Conservation (phyloP, 1,140 invertebrate genomes). For the Penaeus chinensis region DNA sequence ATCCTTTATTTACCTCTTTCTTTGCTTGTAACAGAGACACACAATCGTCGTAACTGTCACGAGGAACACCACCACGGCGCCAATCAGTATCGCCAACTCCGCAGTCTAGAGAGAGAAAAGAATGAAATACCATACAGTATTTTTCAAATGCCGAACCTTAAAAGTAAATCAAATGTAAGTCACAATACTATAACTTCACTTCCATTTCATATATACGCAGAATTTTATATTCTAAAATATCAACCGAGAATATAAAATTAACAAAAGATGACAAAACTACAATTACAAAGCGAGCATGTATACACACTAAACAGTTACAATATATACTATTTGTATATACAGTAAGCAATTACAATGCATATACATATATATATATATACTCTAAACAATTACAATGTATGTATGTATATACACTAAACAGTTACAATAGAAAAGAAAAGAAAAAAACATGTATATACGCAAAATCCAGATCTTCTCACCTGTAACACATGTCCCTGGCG, state of each 20-base stretch:
- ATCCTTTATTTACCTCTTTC: conserved; percentile 52
- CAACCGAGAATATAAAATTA: neutral
- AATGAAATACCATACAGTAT: no score
- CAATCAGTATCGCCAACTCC: conserved; percentile 59
- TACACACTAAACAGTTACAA: neutral
- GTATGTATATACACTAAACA: conserved; percentile 28
- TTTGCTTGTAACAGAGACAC: conserved; percentile 61
- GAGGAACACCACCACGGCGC: conserved; percentile 61
- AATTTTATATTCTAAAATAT: neutral
- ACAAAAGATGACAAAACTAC: neutral
- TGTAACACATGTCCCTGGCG: conserved; percentile 48
- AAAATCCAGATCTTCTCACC: conserved; percentile 24
- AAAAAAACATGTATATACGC: conserved; percentile 21
- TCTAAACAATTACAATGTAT: conserved; percentile 8
- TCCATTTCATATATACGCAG: no score
- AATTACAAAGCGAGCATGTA: neutral
- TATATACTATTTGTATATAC: neutral
- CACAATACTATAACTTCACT: no score
- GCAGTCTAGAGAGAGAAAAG: conserved; percentile 43
- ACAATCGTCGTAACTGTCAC: conserved; percentile 54
- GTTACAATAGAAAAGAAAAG: conserved; percentile 6
- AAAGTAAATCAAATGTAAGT: no score
- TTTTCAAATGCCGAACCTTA: no score
- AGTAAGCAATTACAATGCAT: neutral
- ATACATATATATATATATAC: conserved; percentile 28